Base-by-base conservation (phyloP, 2,797 vertebrate species). In the Merluccius polli region DNA sequence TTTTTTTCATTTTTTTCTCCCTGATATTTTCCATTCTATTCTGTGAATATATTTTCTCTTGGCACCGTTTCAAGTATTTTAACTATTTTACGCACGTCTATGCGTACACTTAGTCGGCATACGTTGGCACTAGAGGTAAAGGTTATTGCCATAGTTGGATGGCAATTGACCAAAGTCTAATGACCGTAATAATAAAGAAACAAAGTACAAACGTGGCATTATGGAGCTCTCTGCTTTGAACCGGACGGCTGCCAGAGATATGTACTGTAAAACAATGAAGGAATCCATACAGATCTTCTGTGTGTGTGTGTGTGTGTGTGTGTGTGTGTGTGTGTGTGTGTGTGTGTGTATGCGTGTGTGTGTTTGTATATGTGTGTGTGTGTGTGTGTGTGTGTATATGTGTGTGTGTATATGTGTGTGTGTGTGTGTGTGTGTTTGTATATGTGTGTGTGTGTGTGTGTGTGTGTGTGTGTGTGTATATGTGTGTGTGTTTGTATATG, bases 171-270 rank as follows among this genome's bases (percentile, higher is more conserved):
- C 24, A 35, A 29, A 65, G 73, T 16, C 2, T 6, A 70, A 27
- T 73, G 38, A 27, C 24, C 6, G 24, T 65, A 65, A 65, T 13
- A 24, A 65, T 65, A 65, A 8, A 65, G 13, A 65, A 80, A 75
- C 36, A 77, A 78, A 76, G 15, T 31, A 68, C 29, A 73, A 70
- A n/a, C 18, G 24, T 63, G 24, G 59, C 24, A 27, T 27, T 63
- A 2, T 27, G 27, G 59, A 27, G 1, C 10, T 27, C 10, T 63
- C 30, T 33, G 69, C 33, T 70, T 70, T 70, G 32, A n/a, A 70
- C 32, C 16, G 1, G 16, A 32, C 67, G 9, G 13, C 52, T 16
- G 48, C 6, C 2, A 52, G 21, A n/a, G 48, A 52, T n/a, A 59
- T n/a, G 8, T 9, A 59, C 6, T 7, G 16, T 59, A 24, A 59